Base-by-base conservation (phyloP, 2,888 invertebrate genomes). In the Mesochorus sp. region DNA sequence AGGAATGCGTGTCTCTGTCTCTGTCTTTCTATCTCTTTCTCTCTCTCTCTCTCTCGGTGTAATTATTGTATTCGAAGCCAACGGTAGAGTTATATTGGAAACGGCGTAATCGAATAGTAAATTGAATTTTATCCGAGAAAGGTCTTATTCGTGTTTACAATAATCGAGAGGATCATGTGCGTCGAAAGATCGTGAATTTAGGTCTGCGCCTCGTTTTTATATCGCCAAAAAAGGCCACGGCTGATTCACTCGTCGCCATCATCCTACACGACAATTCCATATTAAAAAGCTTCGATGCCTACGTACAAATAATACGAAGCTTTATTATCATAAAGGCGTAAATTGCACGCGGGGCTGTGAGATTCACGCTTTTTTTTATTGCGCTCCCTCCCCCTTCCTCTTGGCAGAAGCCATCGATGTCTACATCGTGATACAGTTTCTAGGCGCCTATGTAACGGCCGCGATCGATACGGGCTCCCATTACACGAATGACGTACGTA, bases 11-110 rank as follows among this genome's bases (percentile, higher is more conserved):
- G 77, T 72, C 51, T 71, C 57, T 77, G 34, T 62, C 66, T 51
- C 62, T 51, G 73, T 80, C 77, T 80, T 81, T 76, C 78, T 77
- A n/a, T 72, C 51, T 71, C 57, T 77, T 34, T 62, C 66, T 51
- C 62, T 51, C 70, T 80, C 77, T 80, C 80, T 76, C 78, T 78
- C 76, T 80, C 77, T 76, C 66, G 80, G 66, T 64, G 42, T 55
- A 70, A n/a, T n/a, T n/a, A n/a, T n/a, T 34, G 57, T 53, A 68
- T 55, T 59, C 66, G 55, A 77, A 72, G 70, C 74, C 64, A 78
- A 59, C 73, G n/a, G n/a, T n/a, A n/a, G n/a, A n/a, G n/a, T n/a
- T n/a, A n/a, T n/a, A n/a, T n/a, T n/a, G n/a, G n/a, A n/a, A n/a
- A n/a, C n/a, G n/a, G n/a, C n/a, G n/a, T n/a, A n/a, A n/a, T n/a